These are phyloP conservation scores for zebrafish (Danio rerio) DNA, from an alignment of 2,113 vertebrate species.

Conservation along the genomic window GRCz12tu NC_133194.1:43277001-43277500, in stretches of 20 bases:
- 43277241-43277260: slow-evolving; percentile 15
- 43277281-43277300: slow-evolving; percentile 6
- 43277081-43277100: slow-evolving; percentile 42
- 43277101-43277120: slow-evolving; percentile 43
- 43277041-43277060: slow-evolving; percentile 33
- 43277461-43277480: background rate
- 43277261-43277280: slow-evolving; percentile 27
- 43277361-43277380: background rate
- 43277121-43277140: slow-evolving; percentile 24
- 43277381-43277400: slow-evolving; percentile 15
- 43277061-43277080: slow-evolving; percentile 52
- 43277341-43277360: slow-evolving; percentile 14
- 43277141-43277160: slow-evolving; percentile 37
- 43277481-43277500: no score
- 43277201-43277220: slow-evolving; percentile 16
- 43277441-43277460: background rate
- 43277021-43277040: slow-evolving; percentile 11
- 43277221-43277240: slow-evolving; percentile 50
- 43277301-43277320: slow-evolving; percentile 2
- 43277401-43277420: background rate
- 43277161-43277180: slow-evolving; percentile 56
- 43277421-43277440: background rate
- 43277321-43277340: background rate
- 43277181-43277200: slow-evolving; percentile 52
- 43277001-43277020: slow-evolving; percentile 41